Conservation (phyloP, 1,140 invertebrate species). For the Meloidogyne floridensis region DNA sequence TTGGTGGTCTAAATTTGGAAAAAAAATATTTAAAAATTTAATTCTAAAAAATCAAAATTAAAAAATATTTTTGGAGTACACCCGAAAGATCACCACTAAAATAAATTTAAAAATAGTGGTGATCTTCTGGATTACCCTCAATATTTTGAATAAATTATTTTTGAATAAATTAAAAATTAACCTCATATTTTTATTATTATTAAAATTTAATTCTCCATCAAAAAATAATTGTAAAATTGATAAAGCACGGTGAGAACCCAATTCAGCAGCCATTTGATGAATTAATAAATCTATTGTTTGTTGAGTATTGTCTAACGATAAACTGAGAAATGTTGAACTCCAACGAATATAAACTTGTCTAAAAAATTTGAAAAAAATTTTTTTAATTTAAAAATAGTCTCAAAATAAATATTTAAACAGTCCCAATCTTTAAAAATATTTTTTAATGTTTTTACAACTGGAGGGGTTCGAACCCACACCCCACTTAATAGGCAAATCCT, state of each 20-base stretch:
- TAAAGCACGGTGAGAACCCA: slow-evolving; percentile 34
- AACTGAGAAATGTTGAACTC: slow-evolving; percentile 25
- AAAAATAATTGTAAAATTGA: slow-evolving; percentile 39
- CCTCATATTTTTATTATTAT: not conserved
- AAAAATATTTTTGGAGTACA: too few species aligned
- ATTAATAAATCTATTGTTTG: slow-evolving; percentile 25
- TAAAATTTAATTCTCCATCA: slow-evolving; percentile 4
- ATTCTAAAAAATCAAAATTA: too few species aligned
- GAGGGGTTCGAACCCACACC: too few species aligned
- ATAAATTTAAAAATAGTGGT: not conserved
- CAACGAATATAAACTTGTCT: slow-evolving; percentile 37
- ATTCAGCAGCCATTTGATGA: slow-evolving; percentile 37
- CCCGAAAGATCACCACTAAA: not conserved
- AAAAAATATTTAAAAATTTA: not conserved
- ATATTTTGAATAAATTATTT: not conserved
- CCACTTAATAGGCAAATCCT: too few species aligned
- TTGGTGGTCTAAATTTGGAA: not conserved
- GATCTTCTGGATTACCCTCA: too few species aligned
- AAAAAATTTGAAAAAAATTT: slow-evolving; percentile 4
- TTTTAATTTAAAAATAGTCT: too few species aligned
- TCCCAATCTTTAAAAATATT: too few species aligned
- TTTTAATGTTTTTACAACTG: too few species aligned
- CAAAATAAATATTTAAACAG: not conserved
- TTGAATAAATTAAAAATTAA: not conserved
- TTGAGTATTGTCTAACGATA: not conserved